phyloP scores from a whole-genome alignment of 64 coral and sea anemone genomes.

The Montipora capricornis region DNA sequence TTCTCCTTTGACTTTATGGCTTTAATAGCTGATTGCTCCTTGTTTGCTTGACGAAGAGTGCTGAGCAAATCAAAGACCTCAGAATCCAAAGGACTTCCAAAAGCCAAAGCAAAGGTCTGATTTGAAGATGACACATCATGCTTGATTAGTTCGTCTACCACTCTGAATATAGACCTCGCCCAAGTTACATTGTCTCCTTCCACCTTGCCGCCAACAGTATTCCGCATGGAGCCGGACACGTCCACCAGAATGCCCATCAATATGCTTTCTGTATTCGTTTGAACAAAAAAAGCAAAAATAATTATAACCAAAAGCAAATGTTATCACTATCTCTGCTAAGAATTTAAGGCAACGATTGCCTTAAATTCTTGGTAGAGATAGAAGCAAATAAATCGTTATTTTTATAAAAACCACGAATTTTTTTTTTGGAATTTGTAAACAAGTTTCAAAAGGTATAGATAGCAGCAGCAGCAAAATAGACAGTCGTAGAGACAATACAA shows the following conservation, averaged over 20 bases:
- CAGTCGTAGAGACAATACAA: too few relatives aligned
- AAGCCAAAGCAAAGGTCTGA: constrained; percentile 32
- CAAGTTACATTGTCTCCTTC: constrained; percentile 10
- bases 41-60: background rate
- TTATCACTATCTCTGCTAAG: too few relatives aligned
- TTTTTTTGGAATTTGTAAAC: too few relatives aligned
- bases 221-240: constrained; percentile 50
- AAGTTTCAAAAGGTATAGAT: too few relatives aligned
- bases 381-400: too few relatives aligned
- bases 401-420: too few relatives aligned
- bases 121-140: constrained; percentile 40
- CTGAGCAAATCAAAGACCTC: constrained; percentile 12
- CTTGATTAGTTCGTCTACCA: constrained; percentile 28
- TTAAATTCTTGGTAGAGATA: too few relatives aligned
- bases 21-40: background rate
- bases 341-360: too few relatives aligned
- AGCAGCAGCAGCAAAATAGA: too few relatives aligned
- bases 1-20: background rate
- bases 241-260: constrained; percentile 35
- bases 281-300: background rate
- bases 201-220: background rate
- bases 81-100: background rate
- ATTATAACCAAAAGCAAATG: too few relatives aligned
- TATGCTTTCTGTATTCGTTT: background rate
- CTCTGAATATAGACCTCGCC: constrained; percentile 40